These are phyloP conservation scores for Trichogramma pretiosum DNA, from an alignment of 1,140 invertebrate genomes.

Conservation along the genomic window DNA sequence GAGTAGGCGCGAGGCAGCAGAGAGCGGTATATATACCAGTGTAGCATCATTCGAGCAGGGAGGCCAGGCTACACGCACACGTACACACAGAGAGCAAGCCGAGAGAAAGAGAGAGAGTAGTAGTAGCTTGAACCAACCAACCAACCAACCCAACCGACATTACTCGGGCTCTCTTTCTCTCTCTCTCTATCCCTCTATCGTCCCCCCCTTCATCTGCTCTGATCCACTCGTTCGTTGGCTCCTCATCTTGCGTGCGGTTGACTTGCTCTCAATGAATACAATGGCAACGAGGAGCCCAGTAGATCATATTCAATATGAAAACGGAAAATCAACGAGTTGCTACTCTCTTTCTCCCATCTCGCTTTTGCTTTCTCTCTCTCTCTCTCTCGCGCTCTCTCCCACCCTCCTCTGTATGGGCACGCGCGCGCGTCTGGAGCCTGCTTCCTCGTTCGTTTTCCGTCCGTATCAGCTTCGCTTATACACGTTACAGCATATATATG, in stretches of 20 bases:
- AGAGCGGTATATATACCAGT: no score
- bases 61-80: no score
- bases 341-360: background rate
- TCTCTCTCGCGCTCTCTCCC: background rate
- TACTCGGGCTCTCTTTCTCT: background rate
- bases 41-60: slow-evolving; percentile 34
- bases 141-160: slow-evolving; percentile 19
- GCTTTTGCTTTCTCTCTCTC: background rate
- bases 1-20: no score
- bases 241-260: slow-evolving; percentile 45
- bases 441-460: no score
- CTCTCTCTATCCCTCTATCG: background rate
- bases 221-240: slow-evolving; percentile 34
- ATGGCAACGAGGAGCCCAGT: slow-evolving; percentile 35
- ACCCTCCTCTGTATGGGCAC: no score
- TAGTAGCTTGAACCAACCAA: slow-evolving; percentile 27
- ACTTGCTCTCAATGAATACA: slow-evolving; percentile 48
- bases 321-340: slow-evolving; percentile 45
- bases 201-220: slow-evolving; percentile 9
- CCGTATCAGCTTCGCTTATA: no score
- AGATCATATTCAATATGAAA: slow-evolving; percentile 48
- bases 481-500: no score
- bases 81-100: no score
- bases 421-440: no score
- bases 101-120: background rate